Evolutionary conservation across 2,888 invertebrate genomes (phyloP), one percentile per base, ranked within the genome.

Genomic region (Baccha elongata): DNA sequence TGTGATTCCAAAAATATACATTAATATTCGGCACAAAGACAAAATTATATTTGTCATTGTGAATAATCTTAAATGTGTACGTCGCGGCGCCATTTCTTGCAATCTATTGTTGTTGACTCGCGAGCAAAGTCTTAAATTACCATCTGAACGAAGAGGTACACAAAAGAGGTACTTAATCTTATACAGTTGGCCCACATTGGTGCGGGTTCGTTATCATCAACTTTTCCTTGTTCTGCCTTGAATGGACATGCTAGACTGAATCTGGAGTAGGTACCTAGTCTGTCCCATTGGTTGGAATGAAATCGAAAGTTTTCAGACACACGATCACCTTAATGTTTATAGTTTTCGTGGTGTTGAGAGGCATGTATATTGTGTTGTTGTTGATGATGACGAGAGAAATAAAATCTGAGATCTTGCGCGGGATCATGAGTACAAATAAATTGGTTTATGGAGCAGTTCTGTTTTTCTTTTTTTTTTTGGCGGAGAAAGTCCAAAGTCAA

Each of bases 171-270:
- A 26, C 67, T 81, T 81, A 76, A 67, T 81, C 76, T 65, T 21
- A n/a, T n/a, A 26, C 60, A 46, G 71, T 35, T 81, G 81, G 81
- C 81, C 81, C 71, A 81, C 71, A 67, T 81, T 60, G 60, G 44
- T 44, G 40, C 52, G 21, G 53, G 15, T 81, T 64, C 19, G 44
- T 29, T 62, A 71, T 62, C 76, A 67, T 81, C 71, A 40, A 58
- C 26, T 52, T 62, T 76, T 50, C 71, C 65, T 62, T 71, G 40
- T 26, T 8, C 13, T 23, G 35, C 37, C 58, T 40, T 58, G 44
- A 13, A 21, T n/a, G 40, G 81, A 72, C 76, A 81, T 67, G 81
- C 55, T 72, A 76, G 71, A 76, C 76, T 67, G 71, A 72, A 62
- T 71, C 53, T 52, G 58, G 76, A 60, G 53, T 55, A 62, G 48